These are phyloP conservation scores for Leptopilina syphax DNA, from an alignment of 2,888 invertebrate species.

Conservation along the genomic window DNA sequence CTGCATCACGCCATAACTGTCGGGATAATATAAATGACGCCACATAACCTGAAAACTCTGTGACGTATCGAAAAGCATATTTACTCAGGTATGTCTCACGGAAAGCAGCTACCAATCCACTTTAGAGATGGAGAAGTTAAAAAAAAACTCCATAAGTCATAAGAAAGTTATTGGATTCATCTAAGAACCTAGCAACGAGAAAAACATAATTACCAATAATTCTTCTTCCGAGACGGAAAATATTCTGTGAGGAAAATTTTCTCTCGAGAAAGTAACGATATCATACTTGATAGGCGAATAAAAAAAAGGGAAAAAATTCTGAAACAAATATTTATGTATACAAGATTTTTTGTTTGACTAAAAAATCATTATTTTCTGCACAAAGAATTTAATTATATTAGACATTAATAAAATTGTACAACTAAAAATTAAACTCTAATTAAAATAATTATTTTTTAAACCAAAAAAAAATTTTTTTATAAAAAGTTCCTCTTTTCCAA, in stretches of 20 bases:
- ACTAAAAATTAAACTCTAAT: no score
- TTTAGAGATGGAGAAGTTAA: conserved; percentile 41
- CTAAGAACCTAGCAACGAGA: conserved; percentile 3
- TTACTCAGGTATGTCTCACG: conserved; percentile 63
- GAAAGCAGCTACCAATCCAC: conserved; percentile 61
- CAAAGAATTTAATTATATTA: no score
- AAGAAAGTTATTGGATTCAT: conserved; percentile 39
- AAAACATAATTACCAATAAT: conserved; percentile 38
- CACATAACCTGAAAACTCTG: conserved; percentile 57
- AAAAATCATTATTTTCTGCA: no score
- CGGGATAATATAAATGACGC: conserved; percentile 62
- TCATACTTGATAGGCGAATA: neutral
- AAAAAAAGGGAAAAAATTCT: neutral
- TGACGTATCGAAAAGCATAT: conserved; percentile 67
- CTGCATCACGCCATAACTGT: conserved; percentile 58
- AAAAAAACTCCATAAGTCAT: conserved; percentile 3
- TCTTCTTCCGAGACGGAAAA: conserved; percentile 10
- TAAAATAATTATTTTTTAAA: no score
- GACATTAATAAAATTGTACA: no score
- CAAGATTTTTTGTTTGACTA: no score
- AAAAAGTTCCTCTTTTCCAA: no score
- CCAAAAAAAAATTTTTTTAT: no score
- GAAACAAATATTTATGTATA: no score
- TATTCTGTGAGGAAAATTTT: neutral
- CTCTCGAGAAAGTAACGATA: neutral